A percentile compares a stretch with the other conserved stretches of the same genome.
These are phyloP conservation scores for Mesitornis unicolor DNA, from an alignment of 2,113 vertebrate genomes.

Conservation along the genomic window DNA sequence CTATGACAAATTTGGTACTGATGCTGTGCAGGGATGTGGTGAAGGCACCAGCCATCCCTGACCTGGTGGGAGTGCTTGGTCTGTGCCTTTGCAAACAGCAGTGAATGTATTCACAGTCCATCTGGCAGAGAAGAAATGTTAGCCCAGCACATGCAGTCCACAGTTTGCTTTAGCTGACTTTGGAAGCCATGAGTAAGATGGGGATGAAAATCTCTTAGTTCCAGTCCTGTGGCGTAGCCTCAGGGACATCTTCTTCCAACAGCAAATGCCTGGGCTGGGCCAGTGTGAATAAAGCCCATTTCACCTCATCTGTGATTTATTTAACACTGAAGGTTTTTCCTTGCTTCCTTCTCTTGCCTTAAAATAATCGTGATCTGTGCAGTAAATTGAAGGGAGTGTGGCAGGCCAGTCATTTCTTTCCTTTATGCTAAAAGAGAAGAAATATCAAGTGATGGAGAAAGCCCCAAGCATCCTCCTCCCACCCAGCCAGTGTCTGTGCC, in stretches of 20 bases:
- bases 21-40: not conserved
- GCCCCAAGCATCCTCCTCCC: not conserved
- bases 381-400: not conserved
- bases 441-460: not conserved
- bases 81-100: not conserved
- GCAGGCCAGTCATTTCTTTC: fast-evolving
- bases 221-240: fast-evolving
- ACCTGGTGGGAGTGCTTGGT: fast-evolving
- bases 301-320: not conserved
- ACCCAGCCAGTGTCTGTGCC: fast-evolving
- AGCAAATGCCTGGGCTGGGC: not conserved
- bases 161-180: not conserved
- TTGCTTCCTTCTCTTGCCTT: not conserved
- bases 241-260: not conserved
- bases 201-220: not conserved
- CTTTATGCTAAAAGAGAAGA: not conserved
- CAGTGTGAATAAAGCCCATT: not conserved
- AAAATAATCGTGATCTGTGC: not conserved
- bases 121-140: not conserved
- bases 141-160: not conserved
- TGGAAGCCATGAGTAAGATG: not conserved
- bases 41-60: not conserved
- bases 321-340: not conserved
- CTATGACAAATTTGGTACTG: not conserved
- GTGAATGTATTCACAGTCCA: not conserved